Evolutionary conservation across 2,113 vertebrate genomes (phyloP), one percentile per base, ranked within the genome.

Genomic region (Romanogobio albipinnatus): DNA sequence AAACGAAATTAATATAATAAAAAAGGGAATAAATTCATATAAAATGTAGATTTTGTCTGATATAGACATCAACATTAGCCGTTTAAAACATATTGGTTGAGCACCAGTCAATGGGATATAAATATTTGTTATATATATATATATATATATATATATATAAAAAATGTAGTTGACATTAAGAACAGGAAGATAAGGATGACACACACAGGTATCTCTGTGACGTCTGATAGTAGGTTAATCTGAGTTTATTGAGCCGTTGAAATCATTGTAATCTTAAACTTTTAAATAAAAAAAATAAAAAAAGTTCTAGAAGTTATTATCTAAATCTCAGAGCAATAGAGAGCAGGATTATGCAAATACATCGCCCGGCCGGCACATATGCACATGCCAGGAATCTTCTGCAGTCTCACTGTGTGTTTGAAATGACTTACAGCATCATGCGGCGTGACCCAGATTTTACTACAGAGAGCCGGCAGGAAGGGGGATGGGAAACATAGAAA

Each of bases 401-500:
- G 29, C 47, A 39, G 80, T 47, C 58, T 79, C 58, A 24, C 14
- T 9, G 29, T 61, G 56, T 1, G 58, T 79, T 62, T 79, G 39
- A 81, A 66, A 81, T 51, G 81, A 71, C 64, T 70, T 70, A 53
- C 47, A 56, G 81, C 81, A 39, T 71, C 81, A 36, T 71, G 81
- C 81, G 13, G 47, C 33, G 66, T 82, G 81, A 82, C 81, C 81
- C 66, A 82, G 81, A 82, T 82, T 71, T 71, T 22, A 70, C 47
- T 26, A 71, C 47, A 11, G 36, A 5, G 19, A 71, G 68, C 36
- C 22, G 36, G 36, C 19, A n/a, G 68, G 36, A 71, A 10, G 68
- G 66, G 66, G 68, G 68, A 71, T 71, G 68, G 68, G 68, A 71
- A 71, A 43, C 36, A 43, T 2, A 11, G 68, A 71, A 70, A 43